Evolutionary conservation across 2,888 invertebrate genomes (phyloP).

Genomic region (Ashinkailepas kermadecensis): DNA sequence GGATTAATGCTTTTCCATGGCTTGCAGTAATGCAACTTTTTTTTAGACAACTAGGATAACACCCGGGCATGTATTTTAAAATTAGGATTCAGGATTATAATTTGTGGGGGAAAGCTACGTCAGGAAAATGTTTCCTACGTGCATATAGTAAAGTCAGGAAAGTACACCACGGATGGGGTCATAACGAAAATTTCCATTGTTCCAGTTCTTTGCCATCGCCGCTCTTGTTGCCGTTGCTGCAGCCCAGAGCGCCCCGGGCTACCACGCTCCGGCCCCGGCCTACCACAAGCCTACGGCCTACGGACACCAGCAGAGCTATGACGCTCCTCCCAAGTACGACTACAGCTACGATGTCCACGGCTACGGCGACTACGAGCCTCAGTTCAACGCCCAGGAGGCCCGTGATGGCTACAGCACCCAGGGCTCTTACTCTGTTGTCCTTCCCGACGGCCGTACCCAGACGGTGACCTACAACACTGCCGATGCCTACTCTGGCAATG

Average conservation of each 20-base stretch:
- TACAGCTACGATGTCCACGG: conserved; percentile 30
- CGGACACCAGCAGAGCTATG: neutral
- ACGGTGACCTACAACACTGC: too few species aligned
- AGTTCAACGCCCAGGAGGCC: conserved; percentile 25
- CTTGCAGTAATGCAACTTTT: too few species aligned
- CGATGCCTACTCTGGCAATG: too few species aligned
- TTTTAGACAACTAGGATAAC: too few species aligned
- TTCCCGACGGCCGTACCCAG: conserved; percentile 33
- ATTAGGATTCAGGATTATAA: too few species aligned
- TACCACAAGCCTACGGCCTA: conserved; percentile 19
- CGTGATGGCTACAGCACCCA: conserved; percentile 29
- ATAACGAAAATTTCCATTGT: too few species aligned
- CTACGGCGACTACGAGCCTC: conserved; percentile 27
- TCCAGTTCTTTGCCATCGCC: neutral
- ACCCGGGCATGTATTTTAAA: too few species aligned
- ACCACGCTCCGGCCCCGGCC: neutral
- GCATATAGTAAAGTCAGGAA: too few species aligned
- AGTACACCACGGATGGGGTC: too few species aligned
- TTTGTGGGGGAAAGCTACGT: too few species aligned
- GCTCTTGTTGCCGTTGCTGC: neutral
- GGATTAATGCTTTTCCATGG: too few species aligned
- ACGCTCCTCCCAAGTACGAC: conserved; percentile 20
- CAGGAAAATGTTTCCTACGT: too few species aligned
- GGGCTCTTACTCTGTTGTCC: conserved; percentile 31
- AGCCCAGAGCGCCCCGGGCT: neutral